Conservation (phyloP, 2,113 vertebrate species). For the Sphyrna mokarran region DNA sequence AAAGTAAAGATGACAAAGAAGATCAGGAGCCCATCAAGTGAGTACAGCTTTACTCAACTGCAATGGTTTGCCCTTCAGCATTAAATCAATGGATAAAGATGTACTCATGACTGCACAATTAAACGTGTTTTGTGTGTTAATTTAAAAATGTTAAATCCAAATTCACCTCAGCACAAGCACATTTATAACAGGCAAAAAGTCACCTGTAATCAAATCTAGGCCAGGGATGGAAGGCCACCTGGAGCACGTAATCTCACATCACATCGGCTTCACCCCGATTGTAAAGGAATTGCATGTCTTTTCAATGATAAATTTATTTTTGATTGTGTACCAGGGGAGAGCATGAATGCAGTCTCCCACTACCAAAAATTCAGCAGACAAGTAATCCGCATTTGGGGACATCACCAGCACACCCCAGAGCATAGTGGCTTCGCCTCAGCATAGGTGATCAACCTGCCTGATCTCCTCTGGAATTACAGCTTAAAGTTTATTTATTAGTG, state of each 20-base stretch:
- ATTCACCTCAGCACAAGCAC: background rate
- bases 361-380: too few relatives aligned
- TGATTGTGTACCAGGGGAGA: too few relatives aligned
- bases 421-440: too few relatives aligned
- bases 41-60: conserved; percentile 37
- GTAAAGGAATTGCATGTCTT: background rate
- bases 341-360: too few relatives aligned
- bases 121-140: background rate
- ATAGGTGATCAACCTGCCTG: too few relatives aligned
- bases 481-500: too few relatives aligned
- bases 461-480: too few relatives aligned
- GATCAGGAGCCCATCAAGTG: conserved; percentile 98
- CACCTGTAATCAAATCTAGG: background rate
- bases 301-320: too few relatives aligned
- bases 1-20: conserved; percentile 98
- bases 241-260: background rate
- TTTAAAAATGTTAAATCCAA: background rate
- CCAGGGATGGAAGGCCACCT: background rate
- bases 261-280: background rate
- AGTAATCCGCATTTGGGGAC: too few relatives aligned
- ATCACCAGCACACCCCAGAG: too few relatives aligned
- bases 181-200: background rate
- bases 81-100: background rate
- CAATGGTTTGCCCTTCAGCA: background rate
- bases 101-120: background rate